A percentile compares a stretch with the other conserved stretches of the same genome.
Conservation (phyloP, 1,140 invertebrate genomes). For the Parasteatoda tepidariorum region DNA sequence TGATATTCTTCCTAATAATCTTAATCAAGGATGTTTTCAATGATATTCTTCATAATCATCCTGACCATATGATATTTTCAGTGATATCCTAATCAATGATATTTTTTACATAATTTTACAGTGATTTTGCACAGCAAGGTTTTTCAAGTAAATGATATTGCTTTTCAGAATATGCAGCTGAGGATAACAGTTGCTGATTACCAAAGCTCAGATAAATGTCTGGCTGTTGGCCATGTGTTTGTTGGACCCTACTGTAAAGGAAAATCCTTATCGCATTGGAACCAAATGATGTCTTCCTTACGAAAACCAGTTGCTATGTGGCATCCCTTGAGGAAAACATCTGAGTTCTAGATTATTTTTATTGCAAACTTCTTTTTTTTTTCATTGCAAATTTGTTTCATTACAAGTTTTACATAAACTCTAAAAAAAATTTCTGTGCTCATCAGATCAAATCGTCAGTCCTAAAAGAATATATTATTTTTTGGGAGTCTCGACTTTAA, state of each 20-base stretch:
- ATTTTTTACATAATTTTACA: too few species aligned
- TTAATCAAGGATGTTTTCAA: too few species aligned
- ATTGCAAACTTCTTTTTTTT: background rate
- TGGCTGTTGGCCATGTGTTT: conserved; percentile 96
- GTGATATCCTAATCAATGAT: too few species aligned
- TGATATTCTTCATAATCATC: too few species aligned
- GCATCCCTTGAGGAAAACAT: conserved; percentile 82
- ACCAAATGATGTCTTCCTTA: conserved; percentile 97
- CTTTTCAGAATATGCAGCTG: conserved; percentile 81
- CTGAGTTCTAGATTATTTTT: conserved; percentile 23
- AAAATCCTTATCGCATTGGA: conserved; percentile 98
- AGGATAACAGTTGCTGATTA: conserved; percentile 92
- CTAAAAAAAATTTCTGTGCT: too few species aligned
- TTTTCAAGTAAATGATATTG: too few species aligned
- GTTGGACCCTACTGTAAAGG: conserved; percentile 97
- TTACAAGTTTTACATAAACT: background rate
- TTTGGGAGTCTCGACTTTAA: too few species aligned
- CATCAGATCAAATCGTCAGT: too few species aligned
- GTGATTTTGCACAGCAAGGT: too few species aligned
- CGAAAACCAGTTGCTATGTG: conserved; percentile 98
- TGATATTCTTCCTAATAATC: too few species aligned
- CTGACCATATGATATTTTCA: too few species aligned
- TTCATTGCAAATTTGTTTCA: background rate
- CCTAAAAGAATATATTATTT: too few species aligned
- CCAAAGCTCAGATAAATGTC: conserved; percentile 96